phyloP scores from a whole-genome alignment of 1,140 invertebrate species.

The Drosophila nigromelanica region DNA sequence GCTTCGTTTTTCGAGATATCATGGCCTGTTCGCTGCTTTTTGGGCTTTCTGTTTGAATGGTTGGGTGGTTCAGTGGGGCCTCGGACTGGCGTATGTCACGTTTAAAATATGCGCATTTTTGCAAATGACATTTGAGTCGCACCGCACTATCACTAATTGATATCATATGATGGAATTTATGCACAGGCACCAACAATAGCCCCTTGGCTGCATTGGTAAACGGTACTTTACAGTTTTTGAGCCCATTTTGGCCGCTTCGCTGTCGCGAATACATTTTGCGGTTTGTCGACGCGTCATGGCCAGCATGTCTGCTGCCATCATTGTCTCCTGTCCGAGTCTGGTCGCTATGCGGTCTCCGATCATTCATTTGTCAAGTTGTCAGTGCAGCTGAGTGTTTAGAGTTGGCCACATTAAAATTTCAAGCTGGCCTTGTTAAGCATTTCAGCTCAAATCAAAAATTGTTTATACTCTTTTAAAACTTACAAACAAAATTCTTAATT shows the following conservation, averaged over 20 bases:
- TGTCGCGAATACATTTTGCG: conserved; percentile 49
- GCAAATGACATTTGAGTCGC: conserved; percentile 80
- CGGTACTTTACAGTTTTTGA: conserved; percentile 63
- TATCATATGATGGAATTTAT: conserved; percentile 82
- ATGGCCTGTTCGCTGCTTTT: conserved; percentile 35
- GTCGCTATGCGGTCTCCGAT: conserved; percentile 59
- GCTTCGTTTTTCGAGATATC: conserved; percentile 59
- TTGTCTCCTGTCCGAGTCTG: neutral
- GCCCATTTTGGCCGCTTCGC: conserved; percentile 37
- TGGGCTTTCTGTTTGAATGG: conserved; percentile 18
- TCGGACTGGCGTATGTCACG: conserved; percentile 55
- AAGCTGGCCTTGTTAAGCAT: conserved; percentile 12
- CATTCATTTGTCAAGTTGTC: conserved; percentile 78
- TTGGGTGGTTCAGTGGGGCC: neutral
- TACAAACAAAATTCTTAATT: no score
- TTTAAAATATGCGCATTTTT: conserved; percentile 80
- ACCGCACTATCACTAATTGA: conserved; percentile 81
- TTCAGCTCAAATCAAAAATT: neutral
- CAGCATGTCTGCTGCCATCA: conserved; percentile 36
- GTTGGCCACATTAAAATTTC: neutral
- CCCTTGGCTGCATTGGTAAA: conserved; percentile 54
- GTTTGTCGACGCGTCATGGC: conserved; percentile 72
- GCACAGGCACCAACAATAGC: conserved; percentile 57
- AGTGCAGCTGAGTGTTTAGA: conserved; percentile 12
- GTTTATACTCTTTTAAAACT: no score